Evolutionary conservation across 2,888 invertebrate genomes (phyloP), one percentile per base, ranked within the genome.

Genomic region (Trilocha varians): DNA sequence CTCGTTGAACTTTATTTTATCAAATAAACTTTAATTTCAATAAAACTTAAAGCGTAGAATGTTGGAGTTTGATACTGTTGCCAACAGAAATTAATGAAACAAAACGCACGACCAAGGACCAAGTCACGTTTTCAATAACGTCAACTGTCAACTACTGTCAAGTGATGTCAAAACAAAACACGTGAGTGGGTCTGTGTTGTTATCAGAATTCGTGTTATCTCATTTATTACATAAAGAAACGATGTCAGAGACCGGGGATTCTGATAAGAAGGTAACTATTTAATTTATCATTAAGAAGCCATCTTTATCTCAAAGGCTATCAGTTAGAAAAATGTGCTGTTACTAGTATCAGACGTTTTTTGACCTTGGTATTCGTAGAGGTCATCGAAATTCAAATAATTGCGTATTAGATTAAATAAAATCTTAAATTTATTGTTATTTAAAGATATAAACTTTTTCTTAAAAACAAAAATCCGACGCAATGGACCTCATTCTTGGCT

Each of bases 251-350:
- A 64, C 55, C 48, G 61, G 58, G 46, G 71, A 69, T 43, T 61
- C 55, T 43, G 78, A 78, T 76, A 76, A 77, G 67, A 82, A 80
- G 82, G 82, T 80, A 78, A 68, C 56, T 52, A 59, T 60, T 55
- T 53, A 47, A 54, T 57, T 63, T 71, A 70, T 67, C 66, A 16
- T 13, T 13, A 38, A 13, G 15, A 13, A 9, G 25, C n/a, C n/a
- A n/a, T 2, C 4, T 25, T 9, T 9, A 9, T 25, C 3, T 25
- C 4, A 3, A 25, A 25, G 8, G 11, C 2, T 3, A 25, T 25
- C 25, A 18, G 18, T 25, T 3, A 25, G 3, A 25, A 25, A 25
- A 25, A 6, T 6, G 2, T 6, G 11, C 25, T 9, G 25, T 9
- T 9, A 25, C 11, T 3, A 25, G 11, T 9, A 9, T 25, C 11